Conservation (phyloP, 2,888 invertebrate species). For the Tricholauxania praeusta region DNA sequence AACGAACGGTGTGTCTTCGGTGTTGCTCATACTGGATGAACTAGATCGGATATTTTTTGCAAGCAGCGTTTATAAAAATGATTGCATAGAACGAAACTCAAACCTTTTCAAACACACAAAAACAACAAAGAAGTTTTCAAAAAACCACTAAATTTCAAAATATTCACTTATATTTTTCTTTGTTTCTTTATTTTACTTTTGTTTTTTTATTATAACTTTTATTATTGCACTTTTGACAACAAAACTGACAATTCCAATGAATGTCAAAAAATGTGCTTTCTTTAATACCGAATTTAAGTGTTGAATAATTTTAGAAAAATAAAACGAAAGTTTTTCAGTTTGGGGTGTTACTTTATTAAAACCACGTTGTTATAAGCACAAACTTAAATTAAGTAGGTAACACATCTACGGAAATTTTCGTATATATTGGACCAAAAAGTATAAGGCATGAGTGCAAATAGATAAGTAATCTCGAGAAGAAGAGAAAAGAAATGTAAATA, state of each 20-base stretch:
- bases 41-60: constrained; percentile 9
- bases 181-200: no score
- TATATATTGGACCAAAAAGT: no score
- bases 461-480: not conserved
- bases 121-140: constrained; percentile 8
- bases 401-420: no score
- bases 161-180: no score
- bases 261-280: no score
- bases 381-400: no score
- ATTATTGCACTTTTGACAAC: constrained; percentile 13
- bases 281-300: not conserved
- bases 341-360: no score
- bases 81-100: not conserved
- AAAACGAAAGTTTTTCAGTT: not conserved
- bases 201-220: no score
- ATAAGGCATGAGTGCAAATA: no score
- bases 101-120: constrained; percentile 12
- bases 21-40: constrained; percentile 50
- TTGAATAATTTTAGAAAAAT: not conserved
- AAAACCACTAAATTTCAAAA: not conserved
- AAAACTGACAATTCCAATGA: not conserved
- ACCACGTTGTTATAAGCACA: no score
- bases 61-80: no score
- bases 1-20: constrained; percentile 58
- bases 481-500: constrained; percentile 10